Evolutionary conservation across 2,888 invertebrate genomes (phyloP).

Genomic region (Eristalis pertinax): DNA sequence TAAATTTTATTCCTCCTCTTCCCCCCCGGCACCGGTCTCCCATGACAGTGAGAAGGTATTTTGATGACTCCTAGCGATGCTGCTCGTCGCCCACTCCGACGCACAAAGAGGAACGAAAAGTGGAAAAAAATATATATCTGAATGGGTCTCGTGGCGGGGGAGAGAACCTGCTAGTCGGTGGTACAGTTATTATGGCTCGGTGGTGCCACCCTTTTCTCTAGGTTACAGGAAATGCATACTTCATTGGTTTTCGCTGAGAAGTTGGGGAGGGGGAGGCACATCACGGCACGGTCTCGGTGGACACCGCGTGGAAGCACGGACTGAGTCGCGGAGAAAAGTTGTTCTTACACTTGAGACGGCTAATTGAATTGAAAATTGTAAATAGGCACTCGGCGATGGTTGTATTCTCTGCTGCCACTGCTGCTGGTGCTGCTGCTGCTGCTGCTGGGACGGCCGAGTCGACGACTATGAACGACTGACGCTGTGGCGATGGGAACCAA

Average conservation of each 20-base stretch:
- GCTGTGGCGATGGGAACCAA: background rate
- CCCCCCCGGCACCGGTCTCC: conserved; percentile 1
- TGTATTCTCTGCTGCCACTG: background rate
- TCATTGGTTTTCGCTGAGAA: conserved; percentile 28
- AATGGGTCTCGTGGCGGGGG: conserved; percentile 30
- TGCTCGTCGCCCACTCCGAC: conserved; percentile 20
- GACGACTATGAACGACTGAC: background rate
- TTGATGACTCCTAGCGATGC: conserved; percentile 64
- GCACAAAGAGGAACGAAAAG: conserved; percentile 16
- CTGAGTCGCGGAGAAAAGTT: conserved; percentile 4
- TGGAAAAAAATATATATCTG: conserved; percentile 39
- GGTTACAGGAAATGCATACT: conserved; percentile 61
- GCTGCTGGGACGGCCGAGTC: background rate
- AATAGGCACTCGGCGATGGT: background rate
- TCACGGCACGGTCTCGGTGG: background rate
- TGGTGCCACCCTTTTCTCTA: conserved; percentile 40
- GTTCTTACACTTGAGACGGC: conserved; percentile 31
- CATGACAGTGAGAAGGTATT: conserved; percentile 48
- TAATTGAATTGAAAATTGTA: conserved; percentile 44
- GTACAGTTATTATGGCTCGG: background rate
- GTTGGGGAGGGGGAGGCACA: background rate
- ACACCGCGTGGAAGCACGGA: background rate
- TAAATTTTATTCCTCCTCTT: conserved; percentile 44
- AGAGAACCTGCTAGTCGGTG: background rate
- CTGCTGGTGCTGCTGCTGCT: no score